Evolutionary conservation across 2,888 invertebrate genomes (phyloP), one percentile per base, ranked within the genome.

Genomic region (Rhogogaster chlorosoma): DNA sequence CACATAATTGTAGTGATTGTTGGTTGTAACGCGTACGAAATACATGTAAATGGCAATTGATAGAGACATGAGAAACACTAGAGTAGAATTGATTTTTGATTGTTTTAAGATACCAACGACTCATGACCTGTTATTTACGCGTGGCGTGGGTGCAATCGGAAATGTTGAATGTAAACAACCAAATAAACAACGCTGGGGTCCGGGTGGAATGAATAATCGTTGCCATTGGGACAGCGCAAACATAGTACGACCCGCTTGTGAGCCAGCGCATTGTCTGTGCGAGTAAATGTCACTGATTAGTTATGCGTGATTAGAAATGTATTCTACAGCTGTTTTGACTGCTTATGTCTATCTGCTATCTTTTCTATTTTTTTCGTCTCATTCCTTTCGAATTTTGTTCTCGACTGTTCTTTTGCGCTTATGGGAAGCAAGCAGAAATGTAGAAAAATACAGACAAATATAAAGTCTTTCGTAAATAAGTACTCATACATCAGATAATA

Each of bases 211-310:
- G 61, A 10, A 61, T 57, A 80, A 61, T 80, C 38, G 57, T 61
- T 15, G 61, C 38, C 38, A 61, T 32, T 78, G 78, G 57, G 38
- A 57, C 80, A 36, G 22, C 49, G 38, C 36, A 57, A 80, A 80
- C 61, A 80, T 10, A 80, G 22, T 36, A 22, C 80, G 36, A 53
- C 78, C 26, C 57, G 38, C 36, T 38, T 57, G 18, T 22, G 36
- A 64, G 67, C 45, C 67, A 64, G 70, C 64, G 80, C 42, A 80
- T 80, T 83, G 67, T 83, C 70, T 83, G 70, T 26, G 45, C 45
- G 67, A 42, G 67, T 12, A 82, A 10, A 36, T 29, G 45, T 83
- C 83, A 83, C 67, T 85, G 83, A 84, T 67, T 73, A 38, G 57
- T 26, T 42, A n/a, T 82, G 32, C 15, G 45, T 26, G 82, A 64